Conservation (phyloP, 2,797 vertebrate species). For the Diglossa cyanea region DNA sequence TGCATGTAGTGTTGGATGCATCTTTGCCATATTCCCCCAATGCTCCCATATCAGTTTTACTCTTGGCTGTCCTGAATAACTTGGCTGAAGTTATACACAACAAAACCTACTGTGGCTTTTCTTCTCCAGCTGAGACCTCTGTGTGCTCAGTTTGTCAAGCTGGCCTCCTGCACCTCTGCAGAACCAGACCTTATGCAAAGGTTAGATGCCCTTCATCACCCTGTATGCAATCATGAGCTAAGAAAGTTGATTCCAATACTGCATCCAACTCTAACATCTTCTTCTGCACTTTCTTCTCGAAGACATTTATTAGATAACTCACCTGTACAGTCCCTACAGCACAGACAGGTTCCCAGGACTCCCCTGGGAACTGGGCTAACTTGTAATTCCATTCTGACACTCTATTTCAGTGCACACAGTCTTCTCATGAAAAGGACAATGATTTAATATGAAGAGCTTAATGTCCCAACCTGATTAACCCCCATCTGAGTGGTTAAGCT, state of each 20-base stretch:
- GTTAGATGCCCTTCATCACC: background rate
- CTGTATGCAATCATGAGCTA: background rate
- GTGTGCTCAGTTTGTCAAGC: background rate
- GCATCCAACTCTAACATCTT: fast-evolving
- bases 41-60: background rate
- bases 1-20: background rate
- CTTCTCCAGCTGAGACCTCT: background rate
- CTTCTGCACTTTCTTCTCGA: fast-evolving
- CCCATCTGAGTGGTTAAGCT: background rate
- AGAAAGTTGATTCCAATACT: background rate
- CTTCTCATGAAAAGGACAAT: background rate
- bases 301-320: background rate
- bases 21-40: background rate
- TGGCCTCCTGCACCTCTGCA: background rate
- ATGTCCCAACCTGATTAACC: background rate
- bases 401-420: background rate
- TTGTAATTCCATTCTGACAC: background rate
- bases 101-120: background rate
- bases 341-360: background rate
- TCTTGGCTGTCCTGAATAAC: background rate
- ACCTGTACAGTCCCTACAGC: background rate
- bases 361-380: background rate
- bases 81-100: background rate
- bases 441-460: background rate
- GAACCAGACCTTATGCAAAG: background rate